phyloP scores from a whole-genome alignment of 1,140 invertebrate species.

The Monomorium pharaonis region DNA sequence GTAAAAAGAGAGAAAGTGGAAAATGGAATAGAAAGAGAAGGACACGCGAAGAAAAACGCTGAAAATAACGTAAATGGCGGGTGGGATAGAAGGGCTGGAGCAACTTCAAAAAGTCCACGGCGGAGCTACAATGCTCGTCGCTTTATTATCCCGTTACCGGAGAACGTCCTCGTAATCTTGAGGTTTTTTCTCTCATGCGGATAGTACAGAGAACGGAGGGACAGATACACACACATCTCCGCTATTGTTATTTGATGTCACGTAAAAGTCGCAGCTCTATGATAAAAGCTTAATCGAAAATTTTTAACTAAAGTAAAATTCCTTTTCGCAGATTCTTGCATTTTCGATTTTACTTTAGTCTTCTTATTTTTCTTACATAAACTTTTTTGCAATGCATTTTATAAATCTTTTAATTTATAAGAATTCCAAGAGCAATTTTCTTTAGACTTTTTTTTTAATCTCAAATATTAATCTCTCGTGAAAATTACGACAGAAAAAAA shows the following conservation, averaged over 20 bases:
- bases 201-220: background rate
- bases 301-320: slow-evolving; percentile 9
- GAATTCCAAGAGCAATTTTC: background rate
- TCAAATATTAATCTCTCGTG: background rate
- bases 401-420: background rate
- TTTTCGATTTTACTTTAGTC: background rate
- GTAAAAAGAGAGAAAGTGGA: slow-evolving; percentile 9
- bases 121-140: slow-evolving; percentile 70
- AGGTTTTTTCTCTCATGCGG: slow-evolving; percentile 60
- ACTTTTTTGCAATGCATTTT: background rate
- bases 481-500: background rate
- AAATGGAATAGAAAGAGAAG: background rate
- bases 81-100: background rate
- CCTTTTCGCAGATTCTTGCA: background rate
- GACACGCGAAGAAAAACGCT: background rate
- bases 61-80: slow-evolving; percentile 36
- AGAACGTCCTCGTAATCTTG: slow-evolving; percentile 72
- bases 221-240: background rate
- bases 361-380: background rate
- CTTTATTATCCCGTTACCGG: slow-evolving; percentile 79
- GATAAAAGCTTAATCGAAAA: slow-evolving; percentile 25
- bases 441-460: background rate
- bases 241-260: slow-evolving; percentile 40
- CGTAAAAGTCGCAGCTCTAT: background rate
- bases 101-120: slow-evolving; percentile 53